Evolutionary conservation across 2,888 invertebrate species (phyloP).

Genomic region (Calliopum simillimum): DNA sequence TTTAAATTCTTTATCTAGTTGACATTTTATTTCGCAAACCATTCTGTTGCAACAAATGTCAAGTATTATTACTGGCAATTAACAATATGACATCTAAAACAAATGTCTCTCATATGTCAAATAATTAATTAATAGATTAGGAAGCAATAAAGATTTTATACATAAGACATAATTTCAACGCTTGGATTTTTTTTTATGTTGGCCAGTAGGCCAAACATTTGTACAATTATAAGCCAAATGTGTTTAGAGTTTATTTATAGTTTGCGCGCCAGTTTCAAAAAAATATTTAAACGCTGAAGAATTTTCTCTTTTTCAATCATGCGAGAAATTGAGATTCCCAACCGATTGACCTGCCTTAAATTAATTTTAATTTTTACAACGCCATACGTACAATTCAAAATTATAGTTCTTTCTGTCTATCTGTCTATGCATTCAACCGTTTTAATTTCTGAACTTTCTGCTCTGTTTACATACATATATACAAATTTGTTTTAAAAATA

Average conservation of each 20-base stretch:
- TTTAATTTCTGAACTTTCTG: background rate
- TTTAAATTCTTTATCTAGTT: too few relatives aligned
- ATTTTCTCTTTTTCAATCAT: too few relatives aligned
- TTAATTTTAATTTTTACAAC: background rate
- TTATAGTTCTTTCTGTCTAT: background rate
- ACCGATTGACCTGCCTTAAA: conserved; percentile 17
- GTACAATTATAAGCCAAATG: background rate
- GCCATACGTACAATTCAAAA: too few relatives aligned
- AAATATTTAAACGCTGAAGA: background rate
- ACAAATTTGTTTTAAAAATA: conserved; percentile 31
- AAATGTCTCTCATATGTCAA: too few relatives aligned
- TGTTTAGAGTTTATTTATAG: conserved; percentile 2
- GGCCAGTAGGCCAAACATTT: too few relatives aligned
- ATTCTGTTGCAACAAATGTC: too few relatives aligned
- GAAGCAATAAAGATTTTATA: background rate
- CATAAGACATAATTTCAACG: too few relatives aligned
- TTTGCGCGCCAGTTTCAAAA: background rate
- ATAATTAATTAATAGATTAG: too few relatives aligned
- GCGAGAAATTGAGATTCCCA: background rate
- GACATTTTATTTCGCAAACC: too few relatives aligned
- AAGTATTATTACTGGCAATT: too few relatives aligned
- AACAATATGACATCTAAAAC: background rate
- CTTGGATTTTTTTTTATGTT: too few relatives aligned
- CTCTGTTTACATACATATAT: background rate
- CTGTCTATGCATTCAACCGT: background rate